Conservation (phyloP, 2,113 vertebrate species). For the Diadophis punctatus region DNA sequence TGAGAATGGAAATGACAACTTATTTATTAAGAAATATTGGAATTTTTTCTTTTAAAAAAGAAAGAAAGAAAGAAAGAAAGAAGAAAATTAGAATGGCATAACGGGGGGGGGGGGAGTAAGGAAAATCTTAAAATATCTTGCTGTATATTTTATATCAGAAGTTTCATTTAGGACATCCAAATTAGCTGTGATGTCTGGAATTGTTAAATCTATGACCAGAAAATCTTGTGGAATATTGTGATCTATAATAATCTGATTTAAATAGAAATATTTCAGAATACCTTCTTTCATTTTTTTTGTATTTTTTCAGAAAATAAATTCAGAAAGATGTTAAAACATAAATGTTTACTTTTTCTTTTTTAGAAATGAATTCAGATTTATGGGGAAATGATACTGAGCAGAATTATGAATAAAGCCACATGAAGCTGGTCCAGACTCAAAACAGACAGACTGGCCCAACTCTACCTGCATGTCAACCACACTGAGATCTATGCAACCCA, state of each 20-base stretch:
- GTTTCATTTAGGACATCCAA: not conserved
- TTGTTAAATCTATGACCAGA: not conserved
- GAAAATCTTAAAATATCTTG: not conserved
- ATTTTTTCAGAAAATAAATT: not conserved
- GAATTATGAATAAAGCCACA: not conserved
- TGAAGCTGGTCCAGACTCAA: not conserved
- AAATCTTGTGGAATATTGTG: not conserved
- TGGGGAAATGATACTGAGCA: not conserved
- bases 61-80: constrained; percentile 7
- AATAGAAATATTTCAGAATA: not conserved
- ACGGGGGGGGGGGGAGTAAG: not conserved
- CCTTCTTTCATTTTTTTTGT: not conserved
- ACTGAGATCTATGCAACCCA: not conserved
- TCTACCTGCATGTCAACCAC: not conserved
- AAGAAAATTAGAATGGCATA: not conserved
- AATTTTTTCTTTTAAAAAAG: no score
- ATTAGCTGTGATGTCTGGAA: not conserved
- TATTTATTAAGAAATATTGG: constrained; percentile 11
- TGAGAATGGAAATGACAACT: not conserved
- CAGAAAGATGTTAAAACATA: not conserved
- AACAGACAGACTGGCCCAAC: not conserved
- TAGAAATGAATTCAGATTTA: not conserved
- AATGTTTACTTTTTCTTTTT: not conserved
- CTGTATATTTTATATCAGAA: not conserved
- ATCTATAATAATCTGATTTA: not conserved